Evolutionary conservation across 2,888 invertebrate species (phyloP).

Genomic region (Dorcus parallelipipedus): DNA sequence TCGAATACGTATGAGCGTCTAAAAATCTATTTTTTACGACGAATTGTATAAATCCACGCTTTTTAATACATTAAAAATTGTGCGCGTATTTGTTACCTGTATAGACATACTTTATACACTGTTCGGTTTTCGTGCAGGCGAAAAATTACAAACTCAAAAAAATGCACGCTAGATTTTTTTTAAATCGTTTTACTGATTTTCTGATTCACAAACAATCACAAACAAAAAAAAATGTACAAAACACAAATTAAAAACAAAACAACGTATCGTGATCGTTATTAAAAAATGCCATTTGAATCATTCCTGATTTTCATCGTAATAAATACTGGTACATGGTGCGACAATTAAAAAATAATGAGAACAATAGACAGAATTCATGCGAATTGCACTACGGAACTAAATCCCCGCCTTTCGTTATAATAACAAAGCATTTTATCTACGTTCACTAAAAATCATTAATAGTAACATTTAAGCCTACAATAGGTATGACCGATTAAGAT

Average conservation of each 20-base stretch:
- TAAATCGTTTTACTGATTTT: constrained; percentile 12
- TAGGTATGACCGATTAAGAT: constrained; percentile 2
- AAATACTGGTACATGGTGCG: constrained; percentile 1
- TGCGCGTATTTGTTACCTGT: background rate
- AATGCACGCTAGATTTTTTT: background rate
- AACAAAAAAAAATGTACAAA: constrained; percentile 3
- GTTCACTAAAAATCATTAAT: constrained; percentile 11
- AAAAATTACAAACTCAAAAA: constrained; percentile 1
- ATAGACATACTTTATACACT: background rate
- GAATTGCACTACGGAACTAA: constrained; percentile 2
- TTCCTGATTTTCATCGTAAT: background rate
- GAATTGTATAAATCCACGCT: no score
- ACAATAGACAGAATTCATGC: background rate
- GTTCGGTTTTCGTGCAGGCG: background rate
- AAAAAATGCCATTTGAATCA: background rate
- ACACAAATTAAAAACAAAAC: constrained; percentile 6
- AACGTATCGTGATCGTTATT: constrained; percentile 1
- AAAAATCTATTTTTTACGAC: background rate
- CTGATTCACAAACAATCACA: constrained; percentile 14
- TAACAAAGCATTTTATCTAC: constrained; percentile 7
- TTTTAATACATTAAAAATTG: background rate
- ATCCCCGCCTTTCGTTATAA: constrained; percentile 1
- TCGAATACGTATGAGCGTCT: background rate
- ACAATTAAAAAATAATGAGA: background rate
- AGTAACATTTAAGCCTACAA: constrained; percentile 7